Evolutionary conservation across 2,797 vertebrate genomes (phyloP).

Genomic region (Orestias chungarensis): DNA sequence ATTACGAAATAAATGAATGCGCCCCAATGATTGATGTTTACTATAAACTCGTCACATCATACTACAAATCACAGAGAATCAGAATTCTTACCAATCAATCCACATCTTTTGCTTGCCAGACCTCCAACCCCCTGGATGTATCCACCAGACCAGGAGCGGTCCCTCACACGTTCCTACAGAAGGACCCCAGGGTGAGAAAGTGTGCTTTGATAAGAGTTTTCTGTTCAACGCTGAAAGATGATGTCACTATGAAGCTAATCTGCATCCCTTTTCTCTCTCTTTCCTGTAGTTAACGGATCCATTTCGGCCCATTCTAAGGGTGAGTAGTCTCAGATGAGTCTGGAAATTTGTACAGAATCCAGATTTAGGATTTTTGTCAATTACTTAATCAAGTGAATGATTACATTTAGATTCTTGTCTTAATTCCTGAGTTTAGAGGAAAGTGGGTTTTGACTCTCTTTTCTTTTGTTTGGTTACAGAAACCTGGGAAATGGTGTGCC

Average conservation of each 20-base stretch:
- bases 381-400: background rate
- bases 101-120: constrained; percentile 74
- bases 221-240: constrained; percentile 6
- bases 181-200: constrained; percentile 94
- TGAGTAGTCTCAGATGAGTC: constrained; percentile 72
- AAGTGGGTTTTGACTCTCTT: constrained; percentile 6
- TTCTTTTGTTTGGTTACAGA: constrained; percentile 80
- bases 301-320: constrained; percentile 96
- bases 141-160: constrained; percentile 91
- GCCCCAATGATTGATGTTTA: background rate
- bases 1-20: too few species aligned
- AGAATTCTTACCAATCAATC: background rate
- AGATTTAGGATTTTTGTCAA: background rate
- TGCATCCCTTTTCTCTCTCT: constrained; percentile 55
- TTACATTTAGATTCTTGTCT: too few species aligned
- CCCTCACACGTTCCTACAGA: constrained; percentile 94
- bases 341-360: background rate
- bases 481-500: constrained; percentile 98
- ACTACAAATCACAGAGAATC: background rate
- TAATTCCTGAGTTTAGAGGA: background rate
- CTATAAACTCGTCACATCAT: background rate
- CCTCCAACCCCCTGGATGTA: constrained; percentile 95
- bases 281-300: constrained; percentile 92
- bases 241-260: constrained; percentile 65
- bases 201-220: constrained; percentile 2